Conservation (phyloP, 1,140 invertebrate species). For the Grapholita molesta region DNA sequence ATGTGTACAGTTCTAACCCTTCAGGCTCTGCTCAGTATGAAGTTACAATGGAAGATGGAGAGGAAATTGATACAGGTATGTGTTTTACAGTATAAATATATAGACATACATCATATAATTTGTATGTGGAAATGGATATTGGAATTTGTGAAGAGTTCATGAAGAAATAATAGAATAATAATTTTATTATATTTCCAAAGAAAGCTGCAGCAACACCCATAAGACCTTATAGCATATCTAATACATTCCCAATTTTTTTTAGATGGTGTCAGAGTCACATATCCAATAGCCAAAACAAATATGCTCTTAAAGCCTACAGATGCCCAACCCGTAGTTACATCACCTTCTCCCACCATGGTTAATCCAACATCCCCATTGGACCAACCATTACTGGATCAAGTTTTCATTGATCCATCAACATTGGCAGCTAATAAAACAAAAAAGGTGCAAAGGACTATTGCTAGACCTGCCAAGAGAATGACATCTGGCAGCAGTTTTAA, state of each 20-base stretch:
- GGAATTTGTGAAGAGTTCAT: too few relatives aligned
- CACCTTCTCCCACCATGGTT: conserved; percentile 49
- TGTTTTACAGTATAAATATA: not conserved
- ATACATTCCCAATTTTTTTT: conserved; percentile 20
- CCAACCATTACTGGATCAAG: conserved; percentile 37
- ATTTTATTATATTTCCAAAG: too few relatives aligned
- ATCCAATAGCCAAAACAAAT: conserved; percentile 24
- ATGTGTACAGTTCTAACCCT: conserved; percentile 37
- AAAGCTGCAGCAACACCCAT: too few relatives aligned
- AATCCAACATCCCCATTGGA: conserved; percentile 41
- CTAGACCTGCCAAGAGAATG: conserved; percentile 36
- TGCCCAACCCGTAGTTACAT: conserved; percentile 42
- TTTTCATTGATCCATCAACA: conserved; percentile 34
- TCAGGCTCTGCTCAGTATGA: conserved; percentile 49
- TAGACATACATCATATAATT: not conserved
- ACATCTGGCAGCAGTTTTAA: conserved; percentile 51
- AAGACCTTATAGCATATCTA: not conserved
- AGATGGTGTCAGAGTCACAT: conserved; percentile 45
- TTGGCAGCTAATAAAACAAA: conserved; percentile 43
- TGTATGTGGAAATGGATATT: too few relatives aligned
- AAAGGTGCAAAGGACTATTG: conserved; percentile 30
- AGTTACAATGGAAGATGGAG: conserved; percentile 68
- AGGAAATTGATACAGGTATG: conserved; percentile 59
- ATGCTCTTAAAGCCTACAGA: conserved; percentile 20
- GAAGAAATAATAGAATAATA: too few relatives aligned